Evolutionary conservation across 2,797 vertebrate genomes (phyloP).

Genomic region (Peromyscus nudipes): DNA sequence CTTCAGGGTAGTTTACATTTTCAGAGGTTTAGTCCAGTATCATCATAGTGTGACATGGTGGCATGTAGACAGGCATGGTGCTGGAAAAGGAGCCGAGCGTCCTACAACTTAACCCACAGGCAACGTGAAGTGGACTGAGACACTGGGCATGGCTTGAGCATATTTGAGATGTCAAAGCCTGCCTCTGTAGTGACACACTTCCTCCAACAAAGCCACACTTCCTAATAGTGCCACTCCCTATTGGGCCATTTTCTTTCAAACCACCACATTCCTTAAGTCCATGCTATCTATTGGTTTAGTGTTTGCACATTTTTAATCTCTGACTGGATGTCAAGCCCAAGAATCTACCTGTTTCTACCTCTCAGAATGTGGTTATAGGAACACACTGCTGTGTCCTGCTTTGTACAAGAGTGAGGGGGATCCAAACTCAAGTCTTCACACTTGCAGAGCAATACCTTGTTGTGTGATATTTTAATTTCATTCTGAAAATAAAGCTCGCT

Average conservation of each 20-base stretch:
- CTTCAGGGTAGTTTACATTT: not conserved
- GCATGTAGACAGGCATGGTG: not conserved
- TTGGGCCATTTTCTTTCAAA: no score
- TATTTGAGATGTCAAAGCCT: not conserved
- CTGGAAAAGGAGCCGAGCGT: not conserved
- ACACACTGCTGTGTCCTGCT: not conserved
- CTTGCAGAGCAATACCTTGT: not conserved
- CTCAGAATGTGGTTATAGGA: not conserved
- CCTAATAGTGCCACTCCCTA: not conserved
- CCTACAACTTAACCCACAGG: not conserved
- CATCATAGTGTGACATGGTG: not conserved
- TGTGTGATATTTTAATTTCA: not conserved
- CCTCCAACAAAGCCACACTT: not conserved
- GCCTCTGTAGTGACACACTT: not conserved
- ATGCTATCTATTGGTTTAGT: not conserved
- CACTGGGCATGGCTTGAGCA: not conserved
- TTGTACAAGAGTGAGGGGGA: not conserved
- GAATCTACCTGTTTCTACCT: not conserved
- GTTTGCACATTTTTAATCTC: not conserved
- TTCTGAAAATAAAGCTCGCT: not conserved
- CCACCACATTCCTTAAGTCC: not conserved
- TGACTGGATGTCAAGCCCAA: not conserved
- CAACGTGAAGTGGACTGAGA: not conserved
- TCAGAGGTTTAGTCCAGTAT: not conserved
- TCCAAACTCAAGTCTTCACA: not conserved